Conservation (phyloP, 2,888 invertebrate genomes). For the Lycophotia porphyrea region DNA sequence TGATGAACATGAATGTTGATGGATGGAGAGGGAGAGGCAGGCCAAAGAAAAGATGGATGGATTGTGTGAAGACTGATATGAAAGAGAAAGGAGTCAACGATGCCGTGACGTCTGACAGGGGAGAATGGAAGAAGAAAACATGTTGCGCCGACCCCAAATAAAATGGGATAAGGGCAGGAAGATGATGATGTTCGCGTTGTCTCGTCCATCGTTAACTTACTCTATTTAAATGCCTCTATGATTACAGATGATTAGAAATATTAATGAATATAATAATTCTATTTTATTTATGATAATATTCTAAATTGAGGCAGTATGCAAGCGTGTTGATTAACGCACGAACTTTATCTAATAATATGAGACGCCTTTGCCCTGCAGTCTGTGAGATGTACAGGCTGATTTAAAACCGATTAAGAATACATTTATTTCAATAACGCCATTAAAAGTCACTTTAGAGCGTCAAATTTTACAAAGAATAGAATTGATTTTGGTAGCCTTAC, state of each 20-base stretch:
- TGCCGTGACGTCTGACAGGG: too few species aligned
- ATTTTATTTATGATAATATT: slow-evolving; percentile 5
- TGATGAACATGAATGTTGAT: too few species aligned
- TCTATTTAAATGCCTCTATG: not conserved
- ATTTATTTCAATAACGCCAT: too few species aligned
- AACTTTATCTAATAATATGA: slow-evolving; percentile 2
- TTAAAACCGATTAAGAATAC: not conserved
- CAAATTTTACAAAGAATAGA: not conserved
- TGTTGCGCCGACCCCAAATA: too few species aligned
- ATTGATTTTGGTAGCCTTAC: not conserved
- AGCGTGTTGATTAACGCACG: slow-evolving; percentile 25
- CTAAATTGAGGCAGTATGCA: not conserved
- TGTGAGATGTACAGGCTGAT: not conserved
- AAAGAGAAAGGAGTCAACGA: too few species aligned
- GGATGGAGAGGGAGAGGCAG: too few species aligned
- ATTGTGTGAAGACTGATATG: too few species aligned
- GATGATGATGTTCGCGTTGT: not conserved
- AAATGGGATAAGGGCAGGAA: too few species aligned
- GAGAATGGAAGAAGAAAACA: too few species aligned
- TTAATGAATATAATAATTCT: not conserved
- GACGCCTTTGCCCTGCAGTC: slow-evolving; percentile 1
- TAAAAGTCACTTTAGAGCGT: not conserved
- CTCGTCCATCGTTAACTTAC: not conserved
- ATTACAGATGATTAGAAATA: not conserved
- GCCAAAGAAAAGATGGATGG: too few species aligned